A percentile compares a stretch with the other conserved stretches of the same genome.
These are phyloP conservation scores for Drosophila bifasciata DNA, from an alignment of 1,140 invertebrate species.

Conservation along the genomic window DNA sequence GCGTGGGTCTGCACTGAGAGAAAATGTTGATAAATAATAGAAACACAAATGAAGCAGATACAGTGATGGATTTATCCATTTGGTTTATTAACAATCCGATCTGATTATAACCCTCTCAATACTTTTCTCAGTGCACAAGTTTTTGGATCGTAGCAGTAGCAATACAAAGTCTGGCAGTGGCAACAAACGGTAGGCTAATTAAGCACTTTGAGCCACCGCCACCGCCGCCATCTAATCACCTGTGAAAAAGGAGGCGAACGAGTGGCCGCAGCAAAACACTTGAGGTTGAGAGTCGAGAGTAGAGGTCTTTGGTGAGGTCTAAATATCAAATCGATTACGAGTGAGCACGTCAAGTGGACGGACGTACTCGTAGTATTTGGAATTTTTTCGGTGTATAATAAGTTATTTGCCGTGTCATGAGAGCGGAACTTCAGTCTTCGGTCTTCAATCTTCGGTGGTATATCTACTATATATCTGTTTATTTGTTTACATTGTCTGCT, in stretches of 20 bases:
- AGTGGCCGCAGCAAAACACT: constrained; percentile 57
- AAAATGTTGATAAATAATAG: too few species aligned
- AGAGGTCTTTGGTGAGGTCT: constrained; percentile 49
- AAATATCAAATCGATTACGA: constrained; percentile 66
- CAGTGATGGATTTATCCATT: too few species aligned
- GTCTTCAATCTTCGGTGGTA: too few species aligned
- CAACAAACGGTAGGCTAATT: constrained; percentile 66
- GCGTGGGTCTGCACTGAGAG: constrained; percentile 18
- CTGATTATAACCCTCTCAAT: background rate
- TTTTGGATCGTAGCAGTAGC: constrained; percentile 16
- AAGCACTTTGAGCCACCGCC: constrained; percentile 60
- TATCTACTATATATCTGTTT: constrained; percentile 19
- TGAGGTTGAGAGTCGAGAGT: constrained; percentile 32
- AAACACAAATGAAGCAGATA: too few species aligned
- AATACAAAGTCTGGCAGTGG: constrained; percentile 11
- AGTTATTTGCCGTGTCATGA: constrained; percentile 66
- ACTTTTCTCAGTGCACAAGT: constrained; percentile 16
- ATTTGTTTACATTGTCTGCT: constrained; percentile 39
- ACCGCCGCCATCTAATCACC: constrained; percentile 62
- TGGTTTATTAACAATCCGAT: too few species aligned
- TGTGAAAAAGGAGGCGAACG: constrained; percentile 62
- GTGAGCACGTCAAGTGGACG: constrained; percentile 48
- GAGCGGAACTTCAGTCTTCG: constrained; percentile 57
- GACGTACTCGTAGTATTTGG: constrained; percentile 6
- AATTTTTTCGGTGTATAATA: constrained; percentile 48